These are phyloP conservation scores for Acleris sparsana DNA, from an alignment of 2,888 invertebrate species.

Conservation along the genomic window DNA sequence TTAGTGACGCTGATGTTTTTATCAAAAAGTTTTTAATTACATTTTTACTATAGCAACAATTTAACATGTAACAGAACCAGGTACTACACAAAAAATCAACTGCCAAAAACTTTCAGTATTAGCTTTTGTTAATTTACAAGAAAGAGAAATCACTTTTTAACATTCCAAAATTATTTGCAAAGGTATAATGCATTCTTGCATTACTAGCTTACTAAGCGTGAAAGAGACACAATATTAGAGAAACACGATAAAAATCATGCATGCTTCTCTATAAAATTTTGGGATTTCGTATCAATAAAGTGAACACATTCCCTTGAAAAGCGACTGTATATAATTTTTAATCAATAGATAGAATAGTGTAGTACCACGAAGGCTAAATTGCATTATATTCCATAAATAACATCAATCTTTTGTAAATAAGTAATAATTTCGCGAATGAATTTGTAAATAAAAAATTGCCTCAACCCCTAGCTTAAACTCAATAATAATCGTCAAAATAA, in stretches of 20 bases:
- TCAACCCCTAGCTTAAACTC: slow-evolving; percentile 47
- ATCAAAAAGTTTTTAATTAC: slow-evolving; percentile 56
- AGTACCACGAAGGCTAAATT: slow-evolving; percentile 4
- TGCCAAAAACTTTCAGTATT: too few species aligned
- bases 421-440: slow-evolving; percentile 37
- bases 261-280: too few species aligned
- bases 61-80: slow-evolving; percentile 38
- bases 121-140: too few species aligned
- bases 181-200: too few species aligned
- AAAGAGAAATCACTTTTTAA: too few species aligned
- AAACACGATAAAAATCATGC: too few species aligned
- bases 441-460: slow-evolving; percentile 52
- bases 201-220: too few species aligned
- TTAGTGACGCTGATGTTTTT: slow-evolving; percentile 46
- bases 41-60: slow-evolving; percentile 50
- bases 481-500: slow-evolving; percentile 43
- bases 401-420: slow-evolving; percentile 28
- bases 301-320: too few species aligned
- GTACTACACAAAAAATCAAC: background rate
- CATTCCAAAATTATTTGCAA: too few species aligned
- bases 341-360: slow-evolving; percentile 2
- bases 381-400: slow-evolving; percentile 9
- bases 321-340: background rate
- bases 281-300: too few species aligned
- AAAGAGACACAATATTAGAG: too few species aligned